phyloP scores from a whole-genome alignment of 2,888 invertebrate genomes.

The Drosophila formosana region DNA sequence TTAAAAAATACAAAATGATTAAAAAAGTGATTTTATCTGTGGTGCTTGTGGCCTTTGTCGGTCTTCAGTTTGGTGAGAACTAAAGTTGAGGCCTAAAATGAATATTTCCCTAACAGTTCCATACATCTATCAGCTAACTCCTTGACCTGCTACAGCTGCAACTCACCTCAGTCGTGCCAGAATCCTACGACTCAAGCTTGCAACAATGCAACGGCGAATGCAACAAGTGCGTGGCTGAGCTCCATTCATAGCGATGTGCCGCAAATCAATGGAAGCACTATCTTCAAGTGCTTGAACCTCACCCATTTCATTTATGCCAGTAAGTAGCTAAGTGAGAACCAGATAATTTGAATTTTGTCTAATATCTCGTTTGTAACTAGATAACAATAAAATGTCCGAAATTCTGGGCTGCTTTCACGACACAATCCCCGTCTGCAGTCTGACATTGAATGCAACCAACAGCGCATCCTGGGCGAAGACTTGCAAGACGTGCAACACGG shows the following conservation, averaged over 20 bases:
- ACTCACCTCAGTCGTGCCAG: slow-evolving; percentile 21
- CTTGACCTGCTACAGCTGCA: slow-evolving; percentile 51
- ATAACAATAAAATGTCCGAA: neutral
- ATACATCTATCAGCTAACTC: slow-evolving; percentile 33
- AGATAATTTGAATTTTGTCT: too few relatives aligned
- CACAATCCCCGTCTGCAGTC: slow-evolving; percentile 19
- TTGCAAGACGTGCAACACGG: slow-evolving; percentile 24
- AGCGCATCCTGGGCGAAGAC: neutral
- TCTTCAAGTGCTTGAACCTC: slow-evolving; percentile 44
- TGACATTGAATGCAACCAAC: slow-evolving; percentile 21
- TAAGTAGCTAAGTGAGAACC: slow-evolving; percentile 13
- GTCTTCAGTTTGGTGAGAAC: slow-evolving; percentile 62
- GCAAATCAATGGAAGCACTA: neutral
- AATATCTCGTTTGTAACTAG: slow-evolving; percentile 12
- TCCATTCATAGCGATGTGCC: slow-evolving; percentile 38
- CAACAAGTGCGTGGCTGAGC: slow-evolving; percentile 27
- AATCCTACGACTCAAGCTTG: slow-evolving; percentile 34
- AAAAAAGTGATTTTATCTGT: slow-evolving; percentile 48
- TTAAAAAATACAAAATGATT: slow-evolving; percentile 58
- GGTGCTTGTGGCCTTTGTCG: slow-evolving; percentile 48
- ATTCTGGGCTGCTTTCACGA: slow-evolving; percentile 43
- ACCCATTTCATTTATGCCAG: slow-evolving; percentile 21
- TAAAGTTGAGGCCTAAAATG: accelerated
- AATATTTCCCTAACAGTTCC: neutral
- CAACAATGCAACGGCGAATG: slow-evolving; percentile 40